Conservation (phyloP, 2,113 vertebrate species). For the Lamprologus lemairii region DNA sequence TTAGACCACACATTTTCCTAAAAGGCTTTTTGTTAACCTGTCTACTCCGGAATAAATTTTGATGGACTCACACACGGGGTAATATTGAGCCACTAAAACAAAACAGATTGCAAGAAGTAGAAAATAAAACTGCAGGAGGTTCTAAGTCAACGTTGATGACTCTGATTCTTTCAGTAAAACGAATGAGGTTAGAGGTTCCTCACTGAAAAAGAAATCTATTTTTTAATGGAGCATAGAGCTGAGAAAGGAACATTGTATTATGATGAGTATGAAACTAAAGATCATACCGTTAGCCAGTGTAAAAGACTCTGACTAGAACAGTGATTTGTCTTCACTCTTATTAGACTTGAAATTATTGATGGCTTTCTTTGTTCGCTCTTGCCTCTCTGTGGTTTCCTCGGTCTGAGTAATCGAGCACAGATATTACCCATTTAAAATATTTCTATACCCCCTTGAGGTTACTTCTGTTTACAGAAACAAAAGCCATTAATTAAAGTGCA, state of each 20-base stretch:
- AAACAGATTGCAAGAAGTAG: neutral
- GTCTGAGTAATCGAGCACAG: conserved; percentile 41
- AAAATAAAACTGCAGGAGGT: neutral
- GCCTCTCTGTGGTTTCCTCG: neutral
- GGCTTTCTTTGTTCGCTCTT: conserved; percentile 14
- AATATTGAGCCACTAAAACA: neutral
- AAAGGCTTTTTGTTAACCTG: conserved; percentile 49
- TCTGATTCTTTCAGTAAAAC: neutral
- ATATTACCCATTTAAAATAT: conserved; percentile 24
- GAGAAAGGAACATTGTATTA: neutral
- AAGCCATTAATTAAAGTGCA: conserved; percentile 32
- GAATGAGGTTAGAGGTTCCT: neutral
- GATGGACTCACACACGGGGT: neutral
- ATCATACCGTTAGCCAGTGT: neutral
- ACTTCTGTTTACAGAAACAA: neutral
- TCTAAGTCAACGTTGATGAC: neutral
- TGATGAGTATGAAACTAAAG: neutral
- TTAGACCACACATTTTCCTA: conserved; percentile 17
- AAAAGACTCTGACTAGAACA: neutral
- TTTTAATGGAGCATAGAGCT: neutral
- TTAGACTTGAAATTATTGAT: conserved; percentile 31
- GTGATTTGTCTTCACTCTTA: conserved; percentile 3
- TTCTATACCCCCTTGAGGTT: conserved; percentile 4
- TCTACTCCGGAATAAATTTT: neutral
- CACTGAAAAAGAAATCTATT: neutral